phyloP scores from a whole-genome alignment of 2,797 vertebrate species.

The Centroberyx gerrardi region DNA sequence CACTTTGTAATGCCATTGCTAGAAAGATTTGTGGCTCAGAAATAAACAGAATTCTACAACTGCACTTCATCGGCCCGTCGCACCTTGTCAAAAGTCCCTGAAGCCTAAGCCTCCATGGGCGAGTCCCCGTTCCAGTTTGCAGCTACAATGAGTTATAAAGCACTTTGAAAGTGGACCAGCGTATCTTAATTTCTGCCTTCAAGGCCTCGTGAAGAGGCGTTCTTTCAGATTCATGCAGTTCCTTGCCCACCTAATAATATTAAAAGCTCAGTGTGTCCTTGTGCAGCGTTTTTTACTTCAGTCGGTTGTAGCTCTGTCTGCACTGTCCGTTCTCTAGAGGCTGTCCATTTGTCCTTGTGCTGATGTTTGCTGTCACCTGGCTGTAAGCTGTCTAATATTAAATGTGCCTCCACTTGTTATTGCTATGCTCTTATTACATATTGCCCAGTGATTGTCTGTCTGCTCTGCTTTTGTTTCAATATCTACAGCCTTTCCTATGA shows the following conservation, averaged over 20 bases:
- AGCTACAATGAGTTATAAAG: neutral
- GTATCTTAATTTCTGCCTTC: neutral
- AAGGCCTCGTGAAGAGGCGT: neutral
- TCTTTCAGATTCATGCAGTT: slow-evolving; percentile 1
- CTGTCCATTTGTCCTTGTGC: neutral
- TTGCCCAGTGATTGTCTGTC: neutral
- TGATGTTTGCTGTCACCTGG: neutral
- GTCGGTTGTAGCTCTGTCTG: neutral
- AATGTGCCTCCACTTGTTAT: too few relatives aligned
- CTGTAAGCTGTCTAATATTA: neutral
- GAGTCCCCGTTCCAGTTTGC: neutral
- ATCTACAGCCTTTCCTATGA: neutral
- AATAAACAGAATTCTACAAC: too few relatives aligned
- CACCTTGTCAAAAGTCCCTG: slow-evolving; percentile 1
- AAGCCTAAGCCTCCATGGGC: slow-evolving; percentile 1
- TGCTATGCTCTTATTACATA: neutral
- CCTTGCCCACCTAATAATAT: neutral
- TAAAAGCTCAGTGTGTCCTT: neutral
- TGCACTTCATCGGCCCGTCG: neutral
- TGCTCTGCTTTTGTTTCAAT: neutral
- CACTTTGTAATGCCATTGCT: too few relatives aligned
- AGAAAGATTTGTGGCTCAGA: too few relatives aligned
- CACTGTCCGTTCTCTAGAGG: neutral
- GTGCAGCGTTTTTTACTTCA: neutral
- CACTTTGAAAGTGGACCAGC: neutral